Evolutionary conservation across 2,888 invertebrate genomes (phyloP), one percentile per base, ranked within the genome.

Genomic region (Carabus problematicus): DNA sequence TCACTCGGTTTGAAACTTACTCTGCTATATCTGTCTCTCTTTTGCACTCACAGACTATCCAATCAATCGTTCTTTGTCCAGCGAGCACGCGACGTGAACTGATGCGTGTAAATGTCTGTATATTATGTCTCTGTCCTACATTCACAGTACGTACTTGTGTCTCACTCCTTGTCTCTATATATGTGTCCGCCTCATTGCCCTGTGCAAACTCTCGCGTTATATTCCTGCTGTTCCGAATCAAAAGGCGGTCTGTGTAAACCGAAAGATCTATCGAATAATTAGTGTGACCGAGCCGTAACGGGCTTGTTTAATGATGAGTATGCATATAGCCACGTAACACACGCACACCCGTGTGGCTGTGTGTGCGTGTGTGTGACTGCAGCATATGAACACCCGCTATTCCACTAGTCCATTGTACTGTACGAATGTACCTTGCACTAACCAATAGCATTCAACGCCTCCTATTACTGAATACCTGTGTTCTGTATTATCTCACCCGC

Each of bases 261-360:
- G 16, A 49, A 64, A 45, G 64, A 64, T 64, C 64, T 52, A 64
- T 64, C 64, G 56, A 64, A 64, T 64, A 64, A 64, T 64, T 64
- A 64, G 45, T 64, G 55, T 64, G 64, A 52, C 52, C 52, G 18
- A 16, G 12, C 18, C 42, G 12, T 9, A 16, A 16, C 49, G 49
- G 8, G 11, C 12, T 16, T 19, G 52, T 52, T 52, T 52, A 52
- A 52, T 52, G 52, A 16, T 52, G 45, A 18, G 18, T 52, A 52
- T 52, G 14, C 14, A 52, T 52, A 8, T 52, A 16, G 9, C n/a
- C 19, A 16, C 29, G n/a, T n/a, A n/a, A 29, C 29, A 29, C 29
- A 29, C 29, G 6, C 29, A 29, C 29, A 29, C 29, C n/a, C n/a
- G n/a, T n/a, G n/a, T n/a, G n/a, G n/a, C n/a, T n/a, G n/a, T n/a